These are phyloP conservation scores for Sialia sialis DNA, from an alignment of 2,113 vertebrate species.

Conservation along the genomic window DNA sequence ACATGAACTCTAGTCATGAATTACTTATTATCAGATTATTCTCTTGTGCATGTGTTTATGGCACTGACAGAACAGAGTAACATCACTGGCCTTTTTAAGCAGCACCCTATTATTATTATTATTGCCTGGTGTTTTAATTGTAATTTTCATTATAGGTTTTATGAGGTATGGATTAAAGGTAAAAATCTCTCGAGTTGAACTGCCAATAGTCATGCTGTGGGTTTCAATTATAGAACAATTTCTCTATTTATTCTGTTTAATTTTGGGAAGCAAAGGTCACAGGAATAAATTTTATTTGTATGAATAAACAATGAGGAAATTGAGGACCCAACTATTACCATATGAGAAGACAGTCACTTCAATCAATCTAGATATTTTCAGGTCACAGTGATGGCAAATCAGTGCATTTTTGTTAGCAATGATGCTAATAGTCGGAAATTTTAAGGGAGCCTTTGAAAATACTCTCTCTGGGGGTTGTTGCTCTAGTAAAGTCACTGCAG, in stretches of 20 bases:
- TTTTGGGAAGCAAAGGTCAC: conserved; percentile 54
- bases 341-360: not conserved
- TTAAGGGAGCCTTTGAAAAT: not conserved
- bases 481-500: not conserved
- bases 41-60: conserved; percentile 24
- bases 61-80: not conserved
- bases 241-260: conserved; percentile 53
- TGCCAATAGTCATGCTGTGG: conserved; percentile 20
- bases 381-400: not conserved
- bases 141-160: conserved; percentile 46
- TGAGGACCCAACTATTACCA: not conserved
- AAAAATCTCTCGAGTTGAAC: conserved; percentile 46
- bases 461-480: not conserved
- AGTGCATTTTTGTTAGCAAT: not conserved
- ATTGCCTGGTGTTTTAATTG: conserved; percentile 39
- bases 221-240: conserved; percentile 61
- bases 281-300: conserved; percentile 20
- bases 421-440: not conserved
- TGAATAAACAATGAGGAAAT: conserved; percentile 43
- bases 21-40: conserved; percentile 43
- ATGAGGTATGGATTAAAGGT: conserved; percentile 54
- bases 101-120: not conserved
- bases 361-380: not conserved
- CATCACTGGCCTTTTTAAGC: not conserved
- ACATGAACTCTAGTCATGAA: not conserved